phyloP scores from a whole-genome alignment of 2,113 vertebrate genomes.

The Gadus macrocephalus region DNA sequence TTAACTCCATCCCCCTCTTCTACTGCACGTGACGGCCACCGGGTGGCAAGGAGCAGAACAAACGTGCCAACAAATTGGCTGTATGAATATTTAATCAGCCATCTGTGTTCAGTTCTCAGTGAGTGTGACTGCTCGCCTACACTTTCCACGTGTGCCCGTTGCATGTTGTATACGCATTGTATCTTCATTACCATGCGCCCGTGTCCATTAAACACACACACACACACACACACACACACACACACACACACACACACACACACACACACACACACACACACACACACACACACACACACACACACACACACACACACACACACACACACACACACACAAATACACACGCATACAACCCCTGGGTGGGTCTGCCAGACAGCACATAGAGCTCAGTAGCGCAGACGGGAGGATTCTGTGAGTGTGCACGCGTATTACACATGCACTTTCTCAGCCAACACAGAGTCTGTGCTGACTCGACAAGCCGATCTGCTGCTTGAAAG shows the following conservation, averaged over 20 bases:
- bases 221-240: too few relatives aligned
- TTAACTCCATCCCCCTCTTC: neutral
- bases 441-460: neutral
- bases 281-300: neutral
- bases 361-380: neutral
- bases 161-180: too few relatives aligned
- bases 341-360: neutral
- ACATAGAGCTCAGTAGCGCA: neutral
- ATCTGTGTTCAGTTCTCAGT: conserved; percentile 10
- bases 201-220: too few relatives aligned
- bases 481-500: neutral
- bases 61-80: conserved; percentile 32
- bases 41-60: conserved; percentile 22
- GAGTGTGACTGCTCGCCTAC: neutral
- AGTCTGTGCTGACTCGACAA: neutral
- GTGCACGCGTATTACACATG: neutral
- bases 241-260: conserved; percentile 2
- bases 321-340: too few relatives aligned
- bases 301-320: neutral
- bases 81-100: conserved; percentile 44
- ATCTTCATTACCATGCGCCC: too few relatives aligned
- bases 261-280: neutral
- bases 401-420: neutral
- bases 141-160: neutral
- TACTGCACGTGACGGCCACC: conserved; percentile 29